Evolutionary conservation across 1,140 invertebrate species (phyloP), one percentile per base, ranked within the genome.

Genomic region (Dendroctonus valens): DNA sequence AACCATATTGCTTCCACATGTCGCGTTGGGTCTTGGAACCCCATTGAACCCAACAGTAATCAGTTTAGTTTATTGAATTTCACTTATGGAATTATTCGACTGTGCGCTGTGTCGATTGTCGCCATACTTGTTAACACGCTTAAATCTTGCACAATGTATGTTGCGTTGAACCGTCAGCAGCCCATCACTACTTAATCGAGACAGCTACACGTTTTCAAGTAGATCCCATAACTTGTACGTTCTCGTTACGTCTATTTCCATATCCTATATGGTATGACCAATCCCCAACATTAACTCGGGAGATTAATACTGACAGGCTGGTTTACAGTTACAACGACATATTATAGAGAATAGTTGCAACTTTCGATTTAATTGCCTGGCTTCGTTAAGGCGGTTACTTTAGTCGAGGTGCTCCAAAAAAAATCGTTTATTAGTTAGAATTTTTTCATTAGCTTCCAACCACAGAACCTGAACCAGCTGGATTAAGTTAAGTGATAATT

Each of bases 241-340:
- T 61, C 59, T 61, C 59, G 49, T 49, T 61, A 61, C 48, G 48
- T 61, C 48, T 51, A 61, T 61, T 50, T 61, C 48, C 39, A 41
- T 51, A 61, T 61, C 59, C 38, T 61, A 61, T 50, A 61, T 61
- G 48, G 46, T 51, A 50, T 14, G 59, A 41, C 59, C 59, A 51
- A 51, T 50, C 59, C 46, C 51, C 41, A 50, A 51, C 39, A 51
- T 59, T 59, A 59, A 59, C 41, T 26, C 41, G 26, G 42, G 48
- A 61, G 59, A 41, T 40, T 61, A 51, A 39, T 61, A 40, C 40
- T 49, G 49, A 51, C 59, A 50, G 37, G 44, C 26, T 61, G 11
- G 59, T 51, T 61, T 61, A 61, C 59, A 49, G 59, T 61, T 61
- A 61, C 26, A 26, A 26, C 26, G 41, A 61, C 59, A 48, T 8